Conservation (phyloP, 2,888 invertebrate genomes). For the Disparrhopalites patrizii region DNA sequence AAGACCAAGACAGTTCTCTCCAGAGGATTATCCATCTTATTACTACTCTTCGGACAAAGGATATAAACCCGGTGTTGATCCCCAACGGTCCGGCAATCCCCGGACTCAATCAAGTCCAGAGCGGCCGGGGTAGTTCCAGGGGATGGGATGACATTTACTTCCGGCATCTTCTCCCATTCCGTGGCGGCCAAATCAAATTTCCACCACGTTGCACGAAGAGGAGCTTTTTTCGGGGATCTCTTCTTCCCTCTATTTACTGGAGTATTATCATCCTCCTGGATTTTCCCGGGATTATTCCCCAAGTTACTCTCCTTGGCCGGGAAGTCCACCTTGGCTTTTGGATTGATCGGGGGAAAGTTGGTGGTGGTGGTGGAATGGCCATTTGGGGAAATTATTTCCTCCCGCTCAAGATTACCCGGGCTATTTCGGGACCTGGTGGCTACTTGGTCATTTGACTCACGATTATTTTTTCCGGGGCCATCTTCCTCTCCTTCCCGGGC, state of each 20-base stretch:
- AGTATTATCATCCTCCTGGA: not conserved
- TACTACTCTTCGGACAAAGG: constrained; percentile 33
- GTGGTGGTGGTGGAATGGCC: constrained; percentile 2
- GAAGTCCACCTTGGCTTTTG: not conserved
- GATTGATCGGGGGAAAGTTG: not conserved
- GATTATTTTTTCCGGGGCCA: not conserved
- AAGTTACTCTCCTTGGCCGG: not conserved
- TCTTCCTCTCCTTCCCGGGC: not conserved
- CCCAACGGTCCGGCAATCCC: constrained; percentile 39
- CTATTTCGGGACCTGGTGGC: constrained; percentile 4
- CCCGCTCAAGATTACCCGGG: too few species aligned
- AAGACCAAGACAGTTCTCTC: constrained; percentile 38
- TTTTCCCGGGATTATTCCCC: not conserved
- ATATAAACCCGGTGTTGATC: constrained; percentile 35
- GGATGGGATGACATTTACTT: constrained; percentile 19
- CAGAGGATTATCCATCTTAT: constrained; percentile 32
- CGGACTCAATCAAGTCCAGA: constrained; percentile 24
- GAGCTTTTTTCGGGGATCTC: not conserved
- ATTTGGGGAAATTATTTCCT: constrained; percentile 19
- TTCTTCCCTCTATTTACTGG: not conserved
- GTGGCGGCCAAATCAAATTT: constrained; percentile 45
- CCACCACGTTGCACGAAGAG: constrained; percentile 38
- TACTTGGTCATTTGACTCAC: constrained; percentile 1
- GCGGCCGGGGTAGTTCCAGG: not conserved
- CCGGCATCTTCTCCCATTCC: constrained; percentile 47